These are phyloP conservation scores for Argentina silus DNA, from an alignment of 2,797 vertebrate species.

Conservation along the genomic window DNA sequence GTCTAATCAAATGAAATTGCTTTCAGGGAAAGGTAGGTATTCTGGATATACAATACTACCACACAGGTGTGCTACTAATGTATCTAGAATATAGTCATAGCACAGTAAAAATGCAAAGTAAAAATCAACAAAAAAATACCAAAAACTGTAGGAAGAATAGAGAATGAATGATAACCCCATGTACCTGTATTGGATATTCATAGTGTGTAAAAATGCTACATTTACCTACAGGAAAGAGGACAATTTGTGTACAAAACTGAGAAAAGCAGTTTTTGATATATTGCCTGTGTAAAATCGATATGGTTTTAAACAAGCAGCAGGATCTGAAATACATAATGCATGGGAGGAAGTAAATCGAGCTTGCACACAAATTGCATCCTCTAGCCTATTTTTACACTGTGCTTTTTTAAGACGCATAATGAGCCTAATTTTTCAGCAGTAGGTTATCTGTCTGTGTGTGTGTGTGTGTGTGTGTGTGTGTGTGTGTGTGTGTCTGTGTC, in stretches of 20 bases:
- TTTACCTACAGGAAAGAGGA: slow-evolving; percentile 12
- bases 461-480: not conserved
- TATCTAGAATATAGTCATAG: not conserved
- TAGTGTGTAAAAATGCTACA: slow-evolving; percentile 16
- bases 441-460: not conserved
- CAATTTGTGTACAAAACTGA: slow-evolving; percentile 8
- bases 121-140: too few species aligned
- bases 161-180: not conserved
- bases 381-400: slow-evolving; percentile 11
- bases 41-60: too few species aligned
- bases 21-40: too few species aligned
- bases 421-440: not conserved
- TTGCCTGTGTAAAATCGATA: slow-evolving; percentile 19
- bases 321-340: slow-evolving; percentile 18
- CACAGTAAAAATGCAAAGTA: not conserved
- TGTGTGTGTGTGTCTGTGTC: not conserved
- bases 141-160: not conserved
- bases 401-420: slow-evolving; percentile 1
- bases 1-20: too few species aligned
- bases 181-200: slow-evolving; percentile 34
- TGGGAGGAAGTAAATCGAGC: not conserved
- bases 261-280: slow-evolving; percentile 33
- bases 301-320: slow-evolving; percentile 14
- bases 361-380: not conserved
- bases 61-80: too few species aligned